Conservation (phyloP, 2,888 invertebrate genomes). For the Ochropacha duplaris region DNA sequence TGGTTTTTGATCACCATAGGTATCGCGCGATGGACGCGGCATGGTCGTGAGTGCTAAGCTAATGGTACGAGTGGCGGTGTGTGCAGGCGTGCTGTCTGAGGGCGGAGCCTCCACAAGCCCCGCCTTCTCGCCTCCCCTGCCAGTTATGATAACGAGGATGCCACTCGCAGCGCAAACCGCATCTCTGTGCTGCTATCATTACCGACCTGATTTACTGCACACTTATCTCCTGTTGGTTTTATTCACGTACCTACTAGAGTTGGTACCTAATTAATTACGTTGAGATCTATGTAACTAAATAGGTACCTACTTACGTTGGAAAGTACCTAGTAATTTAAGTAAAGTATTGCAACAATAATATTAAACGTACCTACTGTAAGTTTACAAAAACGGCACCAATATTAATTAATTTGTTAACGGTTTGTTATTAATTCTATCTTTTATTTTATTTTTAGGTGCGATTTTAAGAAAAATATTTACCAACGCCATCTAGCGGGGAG, state of each 20-base stretch:
- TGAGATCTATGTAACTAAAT: conserved; percentile 4
- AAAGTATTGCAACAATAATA: too few species aligned
- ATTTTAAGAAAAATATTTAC: background rate
- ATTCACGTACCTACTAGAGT: conserved; percentile 25
- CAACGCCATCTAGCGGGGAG: conserved; percentile 49
- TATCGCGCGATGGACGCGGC: conserved; percentile 98
- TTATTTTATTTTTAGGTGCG: too few species aligned
- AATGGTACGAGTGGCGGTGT: conserved; percentile 25
- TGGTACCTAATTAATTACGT: background rate
- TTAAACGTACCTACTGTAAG: too few species aligned
- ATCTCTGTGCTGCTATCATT: conserved; percentile 74
- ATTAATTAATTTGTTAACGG: too few species aligned
- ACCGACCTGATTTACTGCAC: conserved; percentile 73
- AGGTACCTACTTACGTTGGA: conserved; percentile 8
- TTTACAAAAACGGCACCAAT: too few species aligned
- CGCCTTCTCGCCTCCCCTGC: conserved; percentile 30
- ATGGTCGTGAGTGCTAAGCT: conserved; percentile 70
- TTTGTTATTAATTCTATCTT: too few species aligned
- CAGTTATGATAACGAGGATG: conserved; percentile 76
- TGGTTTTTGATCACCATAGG: conserved; percentile 99
- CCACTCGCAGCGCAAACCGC: conserved; percentile 67
- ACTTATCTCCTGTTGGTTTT: conserved; percentile 67
- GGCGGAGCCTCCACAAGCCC: conserved; percentile 29
- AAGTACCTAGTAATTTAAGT: too few species aligned
- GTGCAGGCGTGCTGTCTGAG: conserved; percentile 33